phyloP scores from a whole-genome alignment of 2,113 vertebrate species.

The Athene cunicularia region DNA sequence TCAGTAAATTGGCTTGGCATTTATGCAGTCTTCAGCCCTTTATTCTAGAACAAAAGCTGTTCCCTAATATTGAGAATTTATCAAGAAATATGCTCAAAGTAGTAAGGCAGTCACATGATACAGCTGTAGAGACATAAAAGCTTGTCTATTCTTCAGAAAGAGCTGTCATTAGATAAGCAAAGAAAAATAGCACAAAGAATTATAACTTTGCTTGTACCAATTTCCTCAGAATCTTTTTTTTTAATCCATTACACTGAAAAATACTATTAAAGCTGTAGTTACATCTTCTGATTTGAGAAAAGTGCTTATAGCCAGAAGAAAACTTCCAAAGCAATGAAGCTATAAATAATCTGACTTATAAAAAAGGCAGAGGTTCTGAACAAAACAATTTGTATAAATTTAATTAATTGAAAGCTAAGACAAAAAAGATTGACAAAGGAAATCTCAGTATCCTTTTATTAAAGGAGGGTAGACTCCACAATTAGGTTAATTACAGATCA shows the following conservation, averaged over 20 bases:
- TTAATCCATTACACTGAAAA: constrained; percentile 61
- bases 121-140: constrained; percentile 52
- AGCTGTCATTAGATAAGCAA: constrained; percentile 68
- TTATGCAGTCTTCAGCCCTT: background rate
- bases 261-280: constrained; percentile 63
- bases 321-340: constrained; percentile 33
- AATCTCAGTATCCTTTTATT: constrained; percentile 45
- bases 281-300: constrained; percentile 48
- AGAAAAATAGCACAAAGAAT: constrained; percentile 61
- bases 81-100: background rate
- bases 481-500: constrained; percentile 66
- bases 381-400: constrained; percentile 60
- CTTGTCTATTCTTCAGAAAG: constrained; percentile 27
- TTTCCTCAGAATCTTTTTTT: constrained; percentile 56
- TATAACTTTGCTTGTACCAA: constrained; percentile 47
- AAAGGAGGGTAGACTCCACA: background rate
- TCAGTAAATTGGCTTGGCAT: constrained; percentile 7
- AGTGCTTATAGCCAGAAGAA: background rate
- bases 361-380: constrained; percentile 29
- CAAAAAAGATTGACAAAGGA: constrained; percentile 39
- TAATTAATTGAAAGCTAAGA: constrained; percentile 67
- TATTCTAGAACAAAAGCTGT: constrained; percentile 8
- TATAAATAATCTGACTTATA: background rate
- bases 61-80: constrained; percentile 29
- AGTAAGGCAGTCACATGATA: constrained; percentile 34